Conservation (phyloP, 2,797 vertebrate genomes). For the Rhynchotus rufescens region DNA sequence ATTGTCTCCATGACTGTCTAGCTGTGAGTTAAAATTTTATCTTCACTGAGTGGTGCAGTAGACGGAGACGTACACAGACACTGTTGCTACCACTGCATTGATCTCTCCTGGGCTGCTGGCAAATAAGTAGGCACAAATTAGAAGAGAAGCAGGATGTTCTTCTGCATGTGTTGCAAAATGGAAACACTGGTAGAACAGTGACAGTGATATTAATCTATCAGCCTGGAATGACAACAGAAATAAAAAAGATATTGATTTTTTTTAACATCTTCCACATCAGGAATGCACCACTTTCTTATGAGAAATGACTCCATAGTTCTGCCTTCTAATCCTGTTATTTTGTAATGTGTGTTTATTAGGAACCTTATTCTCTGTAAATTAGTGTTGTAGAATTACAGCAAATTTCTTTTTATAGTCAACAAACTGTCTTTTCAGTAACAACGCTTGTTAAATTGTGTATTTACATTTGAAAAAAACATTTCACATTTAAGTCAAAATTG, state of each 20-base stretch:
- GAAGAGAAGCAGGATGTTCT: background rate
- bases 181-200: constrained; percentile 15
- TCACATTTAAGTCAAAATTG: background rate
- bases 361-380: constrained; percentile 26
- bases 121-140: background rate
- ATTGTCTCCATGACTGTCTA: background rate
- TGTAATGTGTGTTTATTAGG: constrained; percentile 44
- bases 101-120: background rate
- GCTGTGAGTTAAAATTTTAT: background rate
- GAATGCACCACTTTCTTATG: constrained; percentile 58
- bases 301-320: constrained; percentile 33
- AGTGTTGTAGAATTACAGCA: background rate
- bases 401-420: background rate
- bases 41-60: background rate
- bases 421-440: background rate
- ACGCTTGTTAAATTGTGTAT: background rate
- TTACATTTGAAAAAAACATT: background rate
- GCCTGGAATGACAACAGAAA: constrained; percentile 51
- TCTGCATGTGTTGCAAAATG: constrained; percentile 7
- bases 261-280: constrained; percentile 44
- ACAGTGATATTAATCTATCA: constrained; percentile 48
- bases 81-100: background rate
- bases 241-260: constrained; percentile 68
- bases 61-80: background rate
- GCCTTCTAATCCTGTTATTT: constrained; percentile 37